Conservation (phyloP, 2,113 vertebrate genomes). For the Lota lota region DNA sequence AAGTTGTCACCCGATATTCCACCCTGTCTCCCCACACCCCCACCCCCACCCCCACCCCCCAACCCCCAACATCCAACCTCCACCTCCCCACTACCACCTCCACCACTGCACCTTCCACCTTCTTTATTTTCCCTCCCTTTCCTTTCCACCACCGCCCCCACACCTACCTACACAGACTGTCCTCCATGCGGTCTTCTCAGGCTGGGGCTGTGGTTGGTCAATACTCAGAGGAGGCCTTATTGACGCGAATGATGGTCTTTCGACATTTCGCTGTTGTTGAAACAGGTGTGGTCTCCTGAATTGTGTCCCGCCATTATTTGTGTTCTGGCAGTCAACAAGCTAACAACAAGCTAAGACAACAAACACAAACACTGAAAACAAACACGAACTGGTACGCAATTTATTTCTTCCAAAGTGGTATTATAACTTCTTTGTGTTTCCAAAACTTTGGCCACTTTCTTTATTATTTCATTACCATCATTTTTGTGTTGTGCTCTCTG, state of each 20-base stretch:
- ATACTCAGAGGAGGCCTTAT: slow-evolving; percentile 25
- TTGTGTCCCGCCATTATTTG: slow-evolving; percentile 8
- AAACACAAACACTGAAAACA: not conserved
- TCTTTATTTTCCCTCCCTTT: not conserved
- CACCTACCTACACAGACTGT: too few species aligned
- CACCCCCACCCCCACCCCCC: not conserved
- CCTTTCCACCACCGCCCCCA: not conserved
- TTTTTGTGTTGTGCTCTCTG: too few species aligned
- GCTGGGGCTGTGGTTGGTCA: slow-evolving; percentile 10
- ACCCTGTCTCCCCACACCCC: slow-evolving; percentile 6
- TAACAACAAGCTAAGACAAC: not conserved
- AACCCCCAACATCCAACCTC: too few species aligned
- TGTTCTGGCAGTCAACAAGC: slow-evolving; percentile 13
- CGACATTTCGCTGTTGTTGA: slow-evolving; percentile 24
- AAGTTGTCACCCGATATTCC: too few species aligned
- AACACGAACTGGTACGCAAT: not conserved
- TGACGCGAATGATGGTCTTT: slow-evolving; percentile 39
- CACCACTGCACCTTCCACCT: not conserved
- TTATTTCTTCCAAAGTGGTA: too few species aligned
- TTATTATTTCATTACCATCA: too few species aligned
- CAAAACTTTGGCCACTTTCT: too few species aligned
- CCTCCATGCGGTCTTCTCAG: slow-evolving; percentile 20
- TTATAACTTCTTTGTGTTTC: too few species aligned
- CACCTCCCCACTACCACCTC: too few species aligned
- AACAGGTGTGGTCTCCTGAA: slow-evolving; percentile 5